phyloP scores from a whole-genome alignment of 2,888 invertebrate genomes.

The Xestobium rufovillosum region DNA sequence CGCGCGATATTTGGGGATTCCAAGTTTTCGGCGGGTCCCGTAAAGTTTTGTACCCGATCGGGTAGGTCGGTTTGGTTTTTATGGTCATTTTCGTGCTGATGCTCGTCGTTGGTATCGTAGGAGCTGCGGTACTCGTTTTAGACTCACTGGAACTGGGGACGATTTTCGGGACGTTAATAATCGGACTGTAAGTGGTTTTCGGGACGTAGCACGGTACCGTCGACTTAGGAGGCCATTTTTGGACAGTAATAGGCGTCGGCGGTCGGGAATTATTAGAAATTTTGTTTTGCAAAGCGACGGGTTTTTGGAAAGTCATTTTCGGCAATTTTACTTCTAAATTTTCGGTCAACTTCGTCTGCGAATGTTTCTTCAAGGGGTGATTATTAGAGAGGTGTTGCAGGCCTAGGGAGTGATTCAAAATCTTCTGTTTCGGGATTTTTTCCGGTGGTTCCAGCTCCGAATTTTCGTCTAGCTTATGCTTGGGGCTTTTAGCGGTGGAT shows the following conservation, averaged over 20 bases:
- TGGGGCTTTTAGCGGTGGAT: constrained; percentile 13
- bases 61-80: constrained; percentile 35
- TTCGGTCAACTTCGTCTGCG: constrained; percentile 25
- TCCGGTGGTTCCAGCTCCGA: constrained; percentile 24
- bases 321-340: neutral
- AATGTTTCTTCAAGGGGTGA: constrained; percentile 36
- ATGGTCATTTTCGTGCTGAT: constrained; percentile 22
- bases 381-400: constrained; percentile 39
- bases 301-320: no score
- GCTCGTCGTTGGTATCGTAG: no score
- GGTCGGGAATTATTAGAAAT: constrained; percentile 7
- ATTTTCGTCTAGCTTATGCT: constrained; percentile 20
- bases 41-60: constrained; percentile 51
- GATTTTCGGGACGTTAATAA: constrained; percentile 34
- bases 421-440: constrained; percentile 34
- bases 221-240: constrained; percentile 14
- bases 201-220: constrained; percentile 35
- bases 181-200: constrained; percentile 30
- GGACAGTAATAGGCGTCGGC: neutral
- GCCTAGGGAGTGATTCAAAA: constrained; percentile 34
- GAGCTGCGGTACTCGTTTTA: constrained; percentile 6
- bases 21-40: constrained; percentile 53
- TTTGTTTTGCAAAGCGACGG: no score
- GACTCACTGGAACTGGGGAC: constrained; percentile 21
- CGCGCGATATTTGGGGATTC: constrained; percentile 52